Base-by-base conservation (phyloP, 2,888 invertebrate species). In the Linnaemya tessellans region DNA sequence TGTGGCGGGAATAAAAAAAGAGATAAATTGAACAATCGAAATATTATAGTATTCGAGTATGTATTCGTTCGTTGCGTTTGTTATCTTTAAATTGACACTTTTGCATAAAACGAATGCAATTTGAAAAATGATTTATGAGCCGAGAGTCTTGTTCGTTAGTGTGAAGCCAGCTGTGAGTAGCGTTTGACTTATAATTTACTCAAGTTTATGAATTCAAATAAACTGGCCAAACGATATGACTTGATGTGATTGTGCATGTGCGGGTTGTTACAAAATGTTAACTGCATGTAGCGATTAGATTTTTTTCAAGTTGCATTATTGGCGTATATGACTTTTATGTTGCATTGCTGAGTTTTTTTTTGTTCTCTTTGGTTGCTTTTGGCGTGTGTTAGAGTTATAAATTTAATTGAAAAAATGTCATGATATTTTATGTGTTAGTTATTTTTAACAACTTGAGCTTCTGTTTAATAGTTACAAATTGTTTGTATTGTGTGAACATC, bases 51-150 rank as follows among this genome's bases (percentile, higher is more conserved):
- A n/a, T 38, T 64, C 62, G 11, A 43, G 18, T 18, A 25, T 65
- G 15, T 22, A 18, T 54, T 65, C 10, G 43, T 64, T 64, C 64
- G 64, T 25, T 74, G 22, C n/a, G 30, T 30, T n/a, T 54, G 0
- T 75, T 75, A 75, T 75, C 64, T 75, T n/a, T n/a, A 41, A 65
- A 65, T 54, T 65, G 75, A 75, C 65, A 65, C 30, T 22, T 41
- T 15, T n/a, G 41, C 62, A 38, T 13, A 18, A 54, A 77, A n/a
- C 25, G 49, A 51, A 35, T 51, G 56, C 65, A 65, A 65, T 77
- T 65, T 41, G 15, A 67, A 70, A 77, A 65, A 46, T 77, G 77
- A 77, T 77, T 77, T 77, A 77, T 77, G 77, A 46, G n/a, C 65
- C 22, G 20, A 30, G 10, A 56, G 18, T 65, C 41, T 5, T 13